phyloP scores from a whole-genome alignment of 2,113 vertebrate species.

The Prunella fulvescens region DNA sequence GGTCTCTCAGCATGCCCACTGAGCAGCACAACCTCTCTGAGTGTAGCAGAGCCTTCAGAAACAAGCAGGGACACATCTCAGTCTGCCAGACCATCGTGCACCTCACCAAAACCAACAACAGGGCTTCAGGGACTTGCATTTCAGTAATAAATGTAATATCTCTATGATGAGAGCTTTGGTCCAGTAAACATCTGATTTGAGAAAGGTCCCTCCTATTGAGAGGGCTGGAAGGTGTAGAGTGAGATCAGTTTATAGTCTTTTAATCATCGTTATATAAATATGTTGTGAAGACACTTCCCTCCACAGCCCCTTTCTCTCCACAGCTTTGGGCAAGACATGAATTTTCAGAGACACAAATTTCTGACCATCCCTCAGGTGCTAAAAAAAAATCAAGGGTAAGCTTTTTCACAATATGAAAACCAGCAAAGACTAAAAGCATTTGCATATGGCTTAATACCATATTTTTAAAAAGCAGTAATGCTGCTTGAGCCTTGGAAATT shows the following conservation, averaged over 20 bases:
- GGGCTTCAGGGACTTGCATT: background rate
- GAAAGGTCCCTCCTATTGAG: background rate
- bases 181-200: background rate
- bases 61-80: background rate
- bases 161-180: background rate
- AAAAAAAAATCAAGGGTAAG: slow-evolving; percentile 14
- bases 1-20: background rate
- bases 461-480: background rate
- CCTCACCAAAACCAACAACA: background rate
- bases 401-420: background rate
- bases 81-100: background rate
- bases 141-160: background rate
- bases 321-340: background rate
- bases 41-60: background rate
- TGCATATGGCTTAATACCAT: background rate
- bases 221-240: background rate
- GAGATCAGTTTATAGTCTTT: background rate
- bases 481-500: background rate
- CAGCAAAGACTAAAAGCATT: background rate
- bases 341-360: slow-evolving; percentile 27
- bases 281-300: background rate
- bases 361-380: background rate
- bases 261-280: background rate
- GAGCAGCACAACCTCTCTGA: background rate
- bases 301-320: background rate